Conservation (phyloP, 2,113 vertebrate genomes). For the Psilopogon haemacephalus region DNA sequence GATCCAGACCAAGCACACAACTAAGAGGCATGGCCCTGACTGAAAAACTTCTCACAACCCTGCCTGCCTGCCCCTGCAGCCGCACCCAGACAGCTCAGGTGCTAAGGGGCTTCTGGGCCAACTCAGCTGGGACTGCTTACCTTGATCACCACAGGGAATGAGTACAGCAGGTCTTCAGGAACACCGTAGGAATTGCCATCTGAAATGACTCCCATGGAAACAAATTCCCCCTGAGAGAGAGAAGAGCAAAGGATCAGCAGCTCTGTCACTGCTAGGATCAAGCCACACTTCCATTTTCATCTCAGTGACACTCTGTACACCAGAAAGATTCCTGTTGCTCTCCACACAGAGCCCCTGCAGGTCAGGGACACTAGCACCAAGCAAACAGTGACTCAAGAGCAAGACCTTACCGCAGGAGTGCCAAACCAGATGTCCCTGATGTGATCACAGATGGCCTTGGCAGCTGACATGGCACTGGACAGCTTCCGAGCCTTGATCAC, state of each 20-base stretch:
- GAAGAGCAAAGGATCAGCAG: not conserved
- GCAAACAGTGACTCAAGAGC: not conserved
- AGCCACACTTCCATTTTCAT: not conserved
- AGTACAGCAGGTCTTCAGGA: slow-evolving; percentile 91
- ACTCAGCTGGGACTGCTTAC: slow-evolving; percentile 57
- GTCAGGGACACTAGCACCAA: not conserved
- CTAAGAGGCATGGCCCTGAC: too few relatives aligned
- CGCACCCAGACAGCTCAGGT: not conserved
- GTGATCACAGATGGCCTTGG: slow-evolving; percentile 96
- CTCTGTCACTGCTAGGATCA: not conserved
- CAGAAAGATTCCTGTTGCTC: not conserved
- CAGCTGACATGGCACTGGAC: slow-evolving; percentile 98
- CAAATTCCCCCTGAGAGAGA: slow-evolving; percentile 87
- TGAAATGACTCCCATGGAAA: slow-evolving; percentile 96
- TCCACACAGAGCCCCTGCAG: not conserved
- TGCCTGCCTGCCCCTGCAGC: not conserved
- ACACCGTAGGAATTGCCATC: slow-evolving; percentile 88
- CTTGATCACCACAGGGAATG: slow-evolving; percentile 95
- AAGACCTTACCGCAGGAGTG: slow-evolving; percentile 84
- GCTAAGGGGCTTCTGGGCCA: not conserved
- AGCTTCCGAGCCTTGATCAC: slow-evolving; percentile 96
- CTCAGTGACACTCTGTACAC: not conserved
- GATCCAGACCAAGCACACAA: too few relatives aligned
- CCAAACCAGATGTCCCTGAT: slow-evolving; percentile 94
- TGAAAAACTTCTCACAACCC: not conserved